Conservation (phyloP, 2,888 invertebrate genomes). For the Eucriotettix oculatus region DNA sequence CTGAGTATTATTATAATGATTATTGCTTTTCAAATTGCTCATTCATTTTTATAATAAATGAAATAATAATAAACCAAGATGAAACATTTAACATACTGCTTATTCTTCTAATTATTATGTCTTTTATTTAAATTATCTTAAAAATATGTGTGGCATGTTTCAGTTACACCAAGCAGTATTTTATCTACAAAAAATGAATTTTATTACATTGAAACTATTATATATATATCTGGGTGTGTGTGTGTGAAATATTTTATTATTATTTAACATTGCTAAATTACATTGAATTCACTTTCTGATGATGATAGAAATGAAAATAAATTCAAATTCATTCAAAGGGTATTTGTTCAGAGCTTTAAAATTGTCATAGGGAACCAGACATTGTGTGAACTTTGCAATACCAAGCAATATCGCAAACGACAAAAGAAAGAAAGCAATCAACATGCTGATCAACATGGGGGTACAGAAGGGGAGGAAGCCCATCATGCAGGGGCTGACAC, state of each 20-base stretch:
- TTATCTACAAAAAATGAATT: too few relatives aligned
- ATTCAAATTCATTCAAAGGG: not conserved
- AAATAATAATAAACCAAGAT: too few relatives aligned
- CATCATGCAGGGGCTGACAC: slow-evolving; percentile 5
- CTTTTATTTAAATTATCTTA: too few relatives aligned
- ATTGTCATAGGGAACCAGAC: slow-evolving; percentile 68
- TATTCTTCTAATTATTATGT: too few relatives aligned
- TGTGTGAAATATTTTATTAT: not conserved
- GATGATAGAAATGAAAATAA: not conserved
- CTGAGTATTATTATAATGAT: too few relatives aligned
- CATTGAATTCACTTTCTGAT: not conserved
- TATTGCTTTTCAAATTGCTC: too few relatives aligned
- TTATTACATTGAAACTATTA: too few relatives aligned
- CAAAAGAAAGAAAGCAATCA: slow-evolving; percentile 40
- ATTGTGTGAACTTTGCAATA: slow-evolving; percentile 69
- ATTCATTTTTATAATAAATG: too few relatives aligned
- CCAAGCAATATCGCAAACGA: slow-evolving; percentile 52
- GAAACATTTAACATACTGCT: too few relatives aligned
- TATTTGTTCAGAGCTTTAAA: not conserved
- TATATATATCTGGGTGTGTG: too few relatives aligned
- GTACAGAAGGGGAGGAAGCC: slow-evolving; percentile 9
- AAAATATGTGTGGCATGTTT: too few relatives aligned
- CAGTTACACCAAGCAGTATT: too few relatives aligned
- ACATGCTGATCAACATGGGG: slow-evolving; percentile 19
- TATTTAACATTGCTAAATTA: not conserved